Evolutionary conservation across 2,888 invertebrate species (phyloP), one percentile per base, ranked within the genome.

Genomic region (Clusia tigrina): DNA sequence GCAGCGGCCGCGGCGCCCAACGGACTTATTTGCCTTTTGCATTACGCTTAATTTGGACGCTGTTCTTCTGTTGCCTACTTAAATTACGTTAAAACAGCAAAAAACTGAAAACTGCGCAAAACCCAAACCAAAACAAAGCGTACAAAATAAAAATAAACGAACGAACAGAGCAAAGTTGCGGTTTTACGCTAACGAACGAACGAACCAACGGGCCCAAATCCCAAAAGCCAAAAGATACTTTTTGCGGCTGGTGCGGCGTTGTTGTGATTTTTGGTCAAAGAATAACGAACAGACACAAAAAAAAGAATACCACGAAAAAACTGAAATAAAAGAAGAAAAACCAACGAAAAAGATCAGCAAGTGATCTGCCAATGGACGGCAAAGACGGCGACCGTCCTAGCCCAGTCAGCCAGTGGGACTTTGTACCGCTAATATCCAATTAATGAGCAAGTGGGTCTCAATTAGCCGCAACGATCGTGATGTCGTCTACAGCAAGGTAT

Each of bases 51-150:
- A 54, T 51, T 66, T 58, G 51, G 61, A 48, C 38, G 32, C 22
- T 22, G 58, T 51, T n/a, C 17, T 22, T 42, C 37, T 54, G 37
- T 64, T 62, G 64, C 58, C 60, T 64, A 60, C 67, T 67, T 64
- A 64, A 67, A 62, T 62, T 67, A 62, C 55, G 52, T 42, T 53
- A 24, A 54, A 62, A 32, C 57, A 32, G 20, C 38, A 25, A 2
- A 24, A 42, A 56, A 22, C 42, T 2, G n/a, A 42, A 5, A 42
- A 23, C 26, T 54, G 42, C 3, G 32, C 42, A 42, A 6, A 42
- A 42, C 6, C 32, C 6, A 32, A 6, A 32, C 9, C 42, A 42
- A 42, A 3, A 6, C 9, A 59, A 56, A 56, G 55, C 23, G 58
- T 23, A 2, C 20, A 46, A 23, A 37, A 42, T 42, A 53, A 51